A percentile compares a stretch with the other conserved stretches of the same genome.
Evolutionary conservation across 2,888 invertebrate genomes (phyloP).

Genomic region (Troides aeacus): DNA sequence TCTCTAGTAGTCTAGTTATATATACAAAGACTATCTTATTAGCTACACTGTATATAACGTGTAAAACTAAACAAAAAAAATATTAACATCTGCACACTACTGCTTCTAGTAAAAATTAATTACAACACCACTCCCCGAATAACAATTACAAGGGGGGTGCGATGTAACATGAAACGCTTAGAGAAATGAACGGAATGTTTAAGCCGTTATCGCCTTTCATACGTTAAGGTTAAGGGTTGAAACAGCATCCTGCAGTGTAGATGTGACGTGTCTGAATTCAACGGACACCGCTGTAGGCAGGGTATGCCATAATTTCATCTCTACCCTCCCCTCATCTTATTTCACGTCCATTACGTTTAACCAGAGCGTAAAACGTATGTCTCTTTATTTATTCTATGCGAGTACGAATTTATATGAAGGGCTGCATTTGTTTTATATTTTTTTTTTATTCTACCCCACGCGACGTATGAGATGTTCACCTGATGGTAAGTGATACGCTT

Average conservation of each 20-base stretch:
- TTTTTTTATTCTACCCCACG: too few relatives aligned
- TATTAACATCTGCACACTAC: too few relatives aligned
- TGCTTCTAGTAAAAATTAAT: slow-evolving; percentile 33
- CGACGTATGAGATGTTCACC: too few relatives aligned
- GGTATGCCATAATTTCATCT: slow-evolving; percentile 13
- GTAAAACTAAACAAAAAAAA: not conserved
- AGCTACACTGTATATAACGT: not conserved
- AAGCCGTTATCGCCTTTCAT: slow-evolving; percentile 6
- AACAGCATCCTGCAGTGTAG: slow-evolving; percentile 7
- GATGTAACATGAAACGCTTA: slow-evolving; percentile 36
- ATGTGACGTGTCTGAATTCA: slow-evolving; percentile 3
- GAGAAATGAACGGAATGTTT: slow-evolving; percentile 14
- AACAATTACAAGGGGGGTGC: slow-evolving; percentile 26
- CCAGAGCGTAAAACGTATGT: not conserved
- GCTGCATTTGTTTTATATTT: too few relatives aligned
- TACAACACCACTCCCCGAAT: slow-evolving; percentile 31
- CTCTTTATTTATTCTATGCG: not conserved
- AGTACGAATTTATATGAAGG: too few relatives aligned
- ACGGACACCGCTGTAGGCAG: slow-evolving; percentile 1
- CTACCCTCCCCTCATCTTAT: not conserved
- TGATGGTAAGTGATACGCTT: too few relatives aligned
- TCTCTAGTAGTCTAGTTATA: too few relatives aligned
- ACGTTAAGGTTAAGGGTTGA: not conserved
- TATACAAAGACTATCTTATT: too few relatives aligned
- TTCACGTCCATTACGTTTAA: not conserved